A percentile compares a stretch with the other conserved stretches of the same genome.
Evolutionary conservation across 1,140 invertebrate species (phyloP).

Genomic region (Drosophila nigromelanica): DNA sequence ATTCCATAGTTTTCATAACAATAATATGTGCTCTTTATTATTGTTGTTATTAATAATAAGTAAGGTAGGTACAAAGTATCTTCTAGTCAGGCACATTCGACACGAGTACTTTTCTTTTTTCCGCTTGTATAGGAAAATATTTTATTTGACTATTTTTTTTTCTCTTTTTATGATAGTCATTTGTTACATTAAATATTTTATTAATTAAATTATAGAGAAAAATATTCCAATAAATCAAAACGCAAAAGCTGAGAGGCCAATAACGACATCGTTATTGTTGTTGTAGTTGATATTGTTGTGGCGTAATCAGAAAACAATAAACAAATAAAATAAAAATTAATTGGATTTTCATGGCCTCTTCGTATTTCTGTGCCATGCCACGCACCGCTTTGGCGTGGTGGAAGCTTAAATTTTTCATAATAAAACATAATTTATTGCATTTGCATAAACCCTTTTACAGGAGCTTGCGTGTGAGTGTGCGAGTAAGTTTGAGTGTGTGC

Average conservation of each 20-base stretch:
- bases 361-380: conserved; percentile 12
- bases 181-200: conserved; percentile 47
- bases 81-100: background rate
- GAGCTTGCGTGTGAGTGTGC: conserved; percentile 4
- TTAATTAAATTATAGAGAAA: conserved; percentile 69
- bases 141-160: background rate
- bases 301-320: conserved; percentile 78
- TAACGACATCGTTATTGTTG: background rate
- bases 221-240: conserved; percentile 59
- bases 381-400: conserved; percentile 9
- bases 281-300: conserved; percentile 17
- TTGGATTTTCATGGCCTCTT: conserved; percentile 64
- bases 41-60: too few species aligned
- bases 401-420: conserved; percentile 74
- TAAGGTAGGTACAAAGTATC: background rate
- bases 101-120: background rate
- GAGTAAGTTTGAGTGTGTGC: conserved; percentile 13
- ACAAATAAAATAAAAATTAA: conserved; percentile 82
- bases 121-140: conserved; percentile 5
- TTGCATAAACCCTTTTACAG: conserved; percentile 67
- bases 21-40: too few species aligned
- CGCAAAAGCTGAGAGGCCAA: conserved; percentile 2
- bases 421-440: conserved; percentile 79
- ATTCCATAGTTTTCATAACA: too few species aligned
- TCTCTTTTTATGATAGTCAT: conserved; percentile 20